phyloP scores from a whole-genome alignment of 2,113 vertebrate species.

The Pangasianodon gigas region DNA sequence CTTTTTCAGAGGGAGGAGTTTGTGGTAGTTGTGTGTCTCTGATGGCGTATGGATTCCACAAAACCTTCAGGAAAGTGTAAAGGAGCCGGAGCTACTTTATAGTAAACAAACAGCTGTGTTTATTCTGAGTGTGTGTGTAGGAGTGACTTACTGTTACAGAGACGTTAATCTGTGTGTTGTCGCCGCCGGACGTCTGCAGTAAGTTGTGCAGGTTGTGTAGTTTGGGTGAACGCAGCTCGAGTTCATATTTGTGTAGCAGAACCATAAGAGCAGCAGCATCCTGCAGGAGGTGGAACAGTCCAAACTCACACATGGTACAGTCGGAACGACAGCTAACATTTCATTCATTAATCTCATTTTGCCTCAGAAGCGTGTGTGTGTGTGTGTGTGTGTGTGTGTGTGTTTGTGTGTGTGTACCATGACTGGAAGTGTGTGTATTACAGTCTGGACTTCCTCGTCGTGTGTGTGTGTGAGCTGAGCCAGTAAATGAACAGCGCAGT shows the following conservation, averaged over 20 bases:
- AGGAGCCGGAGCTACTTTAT: background rate
- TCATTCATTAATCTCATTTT: background rate
- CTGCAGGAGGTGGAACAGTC: constrained; percentile 4
- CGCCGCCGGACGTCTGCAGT: background rate
- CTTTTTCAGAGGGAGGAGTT: background rate
- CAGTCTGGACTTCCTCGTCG: constrained; percentile 39
- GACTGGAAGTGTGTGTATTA: constrained; percentile 27
- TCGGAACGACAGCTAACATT: background rate
- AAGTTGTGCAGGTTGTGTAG: constrained; percentile 36
- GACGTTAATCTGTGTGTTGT: background rate
- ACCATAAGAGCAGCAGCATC: constrained; percentile 3
- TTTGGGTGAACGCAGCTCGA: constrained; percentile 20
- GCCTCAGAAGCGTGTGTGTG: background rate
- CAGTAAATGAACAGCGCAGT: constrained; percentile 45
- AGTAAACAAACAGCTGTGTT: background rate
- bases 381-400: constrained; percentile 20
- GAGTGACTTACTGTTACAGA: background rate
- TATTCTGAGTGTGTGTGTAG: background rate
- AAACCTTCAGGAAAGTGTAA: background rate
- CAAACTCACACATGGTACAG: background rate
- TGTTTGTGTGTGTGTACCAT: constrained; percentile 31
- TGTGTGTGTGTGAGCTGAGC: constrained; percentile 45
- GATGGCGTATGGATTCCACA: no score
- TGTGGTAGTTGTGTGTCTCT: no score
- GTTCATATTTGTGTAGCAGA: constrained; percentile 42